Conservation (phyloP, 2,113 vertebrate genomes). For the Alligator sinensis region DNA sequence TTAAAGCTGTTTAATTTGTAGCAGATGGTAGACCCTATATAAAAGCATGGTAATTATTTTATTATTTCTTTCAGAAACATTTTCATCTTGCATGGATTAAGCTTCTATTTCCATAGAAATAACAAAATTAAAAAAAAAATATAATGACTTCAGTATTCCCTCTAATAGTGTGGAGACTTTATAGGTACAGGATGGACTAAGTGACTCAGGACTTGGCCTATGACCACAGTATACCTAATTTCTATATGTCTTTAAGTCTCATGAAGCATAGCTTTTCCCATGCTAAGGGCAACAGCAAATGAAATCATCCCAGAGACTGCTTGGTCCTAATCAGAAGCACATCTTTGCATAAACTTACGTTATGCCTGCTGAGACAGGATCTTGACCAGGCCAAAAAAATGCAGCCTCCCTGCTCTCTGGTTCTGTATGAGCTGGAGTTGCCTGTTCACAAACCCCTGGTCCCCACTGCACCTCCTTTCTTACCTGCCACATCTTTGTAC, state of each 20-base stretch:
- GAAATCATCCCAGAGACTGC: neutral
- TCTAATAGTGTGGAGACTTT: neutral
- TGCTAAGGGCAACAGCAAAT: neutral
- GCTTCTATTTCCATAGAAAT: neutral
- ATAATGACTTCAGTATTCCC: neutral
- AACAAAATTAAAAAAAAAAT: neutral
- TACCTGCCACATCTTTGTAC: too few species aligned
- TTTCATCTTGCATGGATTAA: neutral
- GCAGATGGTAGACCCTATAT: neutral
- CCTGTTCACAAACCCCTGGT: too few species aligned
- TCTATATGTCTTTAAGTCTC: neutral
- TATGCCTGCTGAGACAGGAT: too few species aligned
- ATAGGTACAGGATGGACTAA: neutral
- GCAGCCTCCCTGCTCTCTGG: too few species aligned
- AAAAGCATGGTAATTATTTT: neutral
- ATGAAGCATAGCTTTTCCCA: neutral
- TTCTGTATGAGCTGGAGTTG: too few species aligned
- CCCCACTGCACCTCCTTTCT: too few species aligned
- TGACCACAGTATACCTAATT: neutral
- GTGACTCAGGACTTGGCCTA: neutral
- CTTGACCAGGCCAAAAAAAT: too few species aligned
- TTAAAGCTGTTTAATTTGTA: neutral
- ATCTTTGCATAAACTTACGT: neutral
- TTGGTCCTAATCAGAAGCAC: neutral
- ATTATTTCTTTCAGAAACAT: neutral